Base-by-base conservation (phyloP, 1,140 invertebrate species). In the Conus betulinus region DNA sequence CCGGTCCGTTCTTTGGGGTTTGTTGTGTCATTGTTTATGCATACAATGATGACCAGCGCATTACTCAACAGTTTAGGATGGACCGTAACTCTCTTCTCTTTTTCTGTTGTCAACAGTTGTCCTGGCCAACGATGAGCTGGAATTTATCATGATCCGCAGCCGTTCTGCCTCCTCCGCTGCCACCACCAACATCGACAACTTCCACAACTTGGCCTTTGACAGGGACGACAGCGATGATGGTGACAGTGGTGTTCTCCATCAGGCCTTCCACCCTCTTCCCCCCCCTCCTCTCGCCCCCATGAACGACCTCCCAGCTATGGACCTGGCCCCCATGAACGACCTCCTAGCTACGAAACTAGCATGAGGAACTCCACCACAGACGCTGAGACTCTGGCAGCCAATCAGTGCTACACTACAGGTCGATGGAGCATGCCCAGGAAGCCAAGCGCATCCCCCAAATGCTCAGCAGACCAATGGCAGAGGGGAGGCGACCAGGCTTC, bases 121-220 rank as follows among this genome's bases (percentile, higher is more conserved):
- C 81, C 92, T 92, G 81, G 94, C 93, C 39, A 94, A 94, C 90
- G 93, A 95, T 91, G 94, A 95, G 89, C 88, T 95, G 39, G 94
- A 95, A 90, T 95, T 94, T 92, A 93, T 95, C 39, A 94, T 94
- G 90, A 95, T 95, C 93, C 92, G 94, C 74, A 92, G 92, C 85
- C 91, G 91, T 23, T 91, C 92, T 15, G 92, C 94, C 5, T 11
- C 57, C 57, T 11, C 57, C 57, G 15, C 57, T 60, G 57, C 57
- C 57, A 60, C 15, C 57, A 60, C 6, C 53, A 87, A 23, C 67
- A 81, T 2, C 60, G 57, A 57, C 87, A 84, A 84, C 78, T 71
- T 85, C 51, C 79, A 88, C 63, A 85, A 86, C 84, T 53, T 55
- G 8, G 84, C 88, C 74, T 88, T 87, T 20, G 74, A 82, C 17